These are phyloP conservation scores for Galeopsomyia nigrocyanea DNA, from an alignment of 2,888 invertebrate genomes.

Conservation along the genomic window DNA sequence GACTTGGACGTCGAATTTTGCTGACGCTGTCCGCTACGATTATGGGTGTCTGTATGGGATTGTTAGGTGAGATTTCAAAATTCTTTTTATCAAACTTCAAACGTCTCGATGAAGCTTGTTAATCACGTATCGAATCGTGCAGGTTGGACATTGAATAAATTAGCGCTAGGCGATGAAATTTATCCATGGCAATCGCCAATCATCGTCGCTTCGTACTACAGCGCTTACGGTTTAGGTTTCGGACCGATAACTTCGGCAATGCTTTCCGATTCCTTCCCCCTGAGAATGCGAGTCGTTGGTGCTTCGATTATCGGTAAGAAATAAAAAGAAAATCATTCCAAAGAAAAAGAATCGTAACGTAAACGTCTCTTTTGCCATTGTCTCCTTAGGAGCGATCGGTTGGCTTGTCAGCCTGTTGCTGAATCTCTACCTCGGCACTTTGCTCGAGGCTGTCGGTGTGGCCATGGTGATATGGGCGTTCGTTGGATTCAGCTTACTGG, in stretches of 20 bases:
- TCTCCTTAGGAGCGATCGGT: slow-evolving; percentile 43
- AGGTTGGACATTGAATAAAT: no score
- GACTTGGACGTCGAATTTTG: slow-evolving; percentile 58
- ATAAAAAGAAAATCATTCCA: background rate
- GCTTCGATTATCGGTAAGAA: slow-evolving; percentile 49
- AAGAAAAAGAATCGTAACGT: no score
- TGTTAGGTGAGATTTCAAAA: slow-evolving; percentile 58
- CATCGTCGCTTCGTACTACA: slow-evolving; percentile 56
- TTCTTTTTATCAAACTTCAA: no score
- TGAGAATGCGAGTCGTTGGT: slow-evolving; percentile 53
- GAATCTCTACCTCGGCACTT: slow-evolving; percentile 54
- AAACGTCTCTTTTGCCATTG: no score
- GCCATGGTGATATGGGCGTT: slow-evolving; percentile 37
- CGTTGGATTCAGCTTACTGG: no score
- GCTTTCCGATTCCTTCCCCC: slow-evolving; percentile 61
- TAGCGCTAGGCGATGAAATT: no score
- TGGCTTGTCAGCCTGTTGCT: slow-evolving; percentile 58
- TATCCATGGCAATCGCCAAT: slow-evolving; percentile 58
- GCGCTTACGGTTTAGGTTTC: slow-evolving; percentile 58
- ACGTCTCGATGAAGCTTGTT: no score
- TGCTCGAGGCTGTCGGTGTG: slow-evolving; percentile 53
- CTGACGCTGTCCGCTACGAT: slow-evolving; percentile 56
- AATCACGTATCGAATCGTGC: no score
- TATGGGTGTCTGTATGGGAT: slow-evolving; percentile 57
- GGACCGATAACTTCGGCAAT: slow-evolving; percentile 63